These are phyloP conservation scores for Hypselothyrea guttata DNA, from an alignment of 2,888 invertebrate species.

Conservation along the genomic window DNA sequence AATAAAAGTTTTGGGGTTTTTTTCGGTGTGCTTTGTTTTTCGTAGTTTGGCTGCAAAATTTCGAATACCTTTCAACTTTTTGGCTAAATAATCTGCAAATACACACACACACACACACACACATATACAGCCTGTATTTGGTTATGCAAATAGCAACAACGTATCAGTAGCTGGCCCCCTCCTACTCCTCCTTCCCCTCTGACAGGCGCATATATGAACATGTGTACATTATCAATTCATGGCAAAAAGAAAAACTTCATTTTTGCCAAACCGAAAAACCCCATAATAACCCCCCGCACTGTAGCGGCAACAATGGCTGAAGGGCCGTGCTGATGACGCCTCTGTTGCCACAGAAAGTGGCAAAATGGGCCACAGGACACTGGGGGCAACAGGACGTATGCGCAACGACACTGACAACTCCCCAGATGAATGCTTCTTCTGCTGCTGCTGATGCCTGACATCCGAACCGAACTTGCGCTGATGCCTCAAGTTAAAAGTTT, in stretches of 20 bases:
- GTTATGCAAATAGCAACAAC: slow-evolving; percentile 67
- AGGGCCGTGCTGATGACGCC: slow-evolving; percentile 63
- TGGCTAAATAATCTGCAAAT: slow-evolving; percentile 72
- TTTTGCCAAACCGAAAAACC: slow-evolving; percentile 59
- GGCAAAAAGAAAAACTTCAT: slow-evolving; percentile 75
- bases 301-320: slow-evolving; percentile 34
- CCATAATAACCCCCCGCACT: slow-evolving; percentile 17
- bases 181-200: slow-evolving; percentile 1
- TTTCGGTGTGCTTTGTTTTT: slow-evolving; percentile 38
- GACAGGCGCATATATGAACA: slow-evolving; percentile 61
- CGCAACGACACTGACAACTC: slow-evolving; percentile 65
- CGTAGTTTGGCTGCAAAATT: slow-evolving; percentile 53
- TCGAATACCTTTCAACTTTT: slow-evolving; percentile 72
- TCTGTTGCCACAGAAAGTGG: slow-evolving; percentile 69
- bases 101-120: slow-evolving; percentile 39
- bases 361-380: slow-evolving; percentile 71
- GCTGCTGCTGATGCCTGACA: slow-evolving; percentile 60
- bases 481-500: slow-evolving; percentile 73
- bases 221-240: slow-evolving; percentile 77
- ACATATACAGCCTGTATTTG: slow-evolving; percentile 34
- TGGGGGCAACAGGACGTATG: slow-evolving; percentile 1
- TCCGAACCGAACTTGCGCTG: slow-evolving; percentile 66
- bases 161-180: slow-evolving; percentile 43
- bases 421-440: slow-evolving; percentile 56
- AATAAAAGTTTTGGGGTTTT: slow-evolving; percentile 67